Evolutionary conservation across 1,140 invertebrate genomes (phyloP).

Genomic region (Varroa destructor): DNA sequence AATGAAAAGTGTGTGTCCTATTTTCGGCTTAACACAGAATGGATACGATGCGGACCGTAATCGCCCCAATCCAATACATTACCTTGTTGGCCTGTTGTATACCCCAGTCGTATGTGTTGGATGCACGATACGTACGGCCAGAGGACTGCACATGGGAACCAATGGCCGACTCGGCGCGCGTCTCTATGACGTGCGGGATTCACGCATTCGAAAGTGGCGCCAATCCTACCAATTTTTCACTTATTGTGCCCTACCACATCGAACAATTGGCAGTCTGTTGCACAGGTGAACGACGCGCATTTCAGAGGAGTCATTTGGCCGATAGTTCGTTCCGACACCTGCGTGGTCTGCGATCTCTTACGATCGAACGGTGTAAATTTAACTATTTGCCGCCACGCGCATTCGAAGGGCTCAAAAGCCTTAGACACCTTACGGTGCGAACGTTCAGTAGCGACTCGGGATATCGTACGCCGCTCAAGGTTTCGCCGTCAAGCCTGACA

Average conservation of each 20-base stretch:
- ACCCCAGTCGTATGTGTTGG: too few relatives aligned
- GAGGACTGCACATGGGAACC: too few relatives aligned
- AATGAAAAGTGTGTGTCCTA: too few relatives aligned
- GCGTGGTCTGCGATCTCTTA: conserved; percentile 31
- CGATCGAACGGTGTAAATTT: conserved; percentile 35
- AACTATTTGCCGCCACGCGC: conserved; percentile 32
- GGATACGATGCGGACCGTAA: too few relatives aligned
- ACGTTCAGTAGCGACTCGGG: conserved; percentile 49
- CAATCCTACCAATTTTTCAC: conserved; percentile 54
- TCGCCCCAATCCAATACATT: too few relatives aligned
- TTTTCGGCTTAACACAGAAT: too few relatives aligned
- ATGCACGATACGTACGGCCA: too few relatives aligned
- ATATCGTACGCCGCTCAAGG: conserved; percentile 53
- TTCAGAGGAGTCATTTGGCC: conserved; percentile 45
- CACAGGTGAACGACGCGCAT: conserved; percentile 29
- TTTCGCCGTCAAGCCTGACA: conserved; percentile 56
- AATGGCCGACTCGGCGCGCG: too few relatives aligned
- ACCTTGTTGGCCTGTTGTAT: too few relatives aligned
- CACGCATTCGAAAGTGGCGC: too few relatives aligned
- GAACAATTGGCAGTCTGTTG: conserved; percentile 63
- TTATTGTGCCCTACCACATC: conserved; percentile 65
- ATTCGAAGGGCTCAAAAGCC: conserved; percentile 34
- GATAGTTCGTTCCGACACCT: conserved; percentile 35
- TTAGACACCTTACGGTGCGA: conserved; percentile 36
- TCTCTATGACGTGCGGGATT: too few relatives aligned